Evolutionary conservation across 2,797 vertebrate genomes (phyloP), one percentile per base, ranked within the genome.

Genomic region (Miichthys miiuy): DNA sequence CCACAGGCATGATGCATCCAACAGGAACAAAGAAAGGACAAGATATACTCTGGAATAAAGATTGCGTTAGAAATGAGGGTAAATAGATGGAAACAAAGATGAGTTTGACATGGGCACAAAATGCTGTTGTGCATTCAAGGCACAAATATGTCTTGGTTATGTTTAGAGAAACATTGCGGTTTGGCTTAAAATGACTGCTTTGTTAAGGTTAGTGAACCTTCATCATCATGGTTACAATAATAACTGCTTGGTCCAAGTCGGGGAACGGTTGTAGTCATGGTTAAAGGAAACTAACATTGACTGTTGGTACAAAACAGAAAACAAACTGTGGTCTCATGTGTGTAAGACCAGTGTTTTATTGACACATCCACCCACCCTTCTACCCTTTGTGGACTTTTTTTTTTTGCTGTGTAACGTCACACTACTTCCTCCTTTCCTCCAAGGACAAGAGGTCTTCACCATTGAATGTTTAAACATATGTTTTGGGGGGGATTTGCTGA

Each of bases 1-100:
- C 80, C 71, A 71, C 66, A 77, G 89, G 79, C 74, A 9, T 7
- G 48, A 71, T 68, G 84, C 67, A 44, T 6, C 52, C 60, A 56
- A 66, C 23, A 68, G 42, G 25, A 54, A 75, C 41, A 54, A n/a
- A 63, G 55, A 55, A 84, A 78, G 52, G 58, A 81, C 42, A 79
- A 68, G 67, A 73, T 62, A 73, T 63, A 62, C 5, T 76, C 10
- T 56, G 56, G 46, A 71, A 56, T 55, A 52, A 38, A 57, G 50
- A 72, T 18, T 68, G n/a, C 77, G 77, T 71, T 58, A 30, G 68
- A 66, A 80, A 66, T 75, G 13, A 79, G 66, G 52, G 44, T 56
- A 58, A 50, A 60, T 17, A 56, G n/a, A 71, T 50, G 61, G 25
- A 71, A 25, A 3, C 47, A 82, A 44, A 34, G 20, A 72, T 63